These are phyloP conservation scores for Malacoraja senta DNA, from an alignment of 2,797 vertebrate genomes.

Conservation along the genomic window DNA sequence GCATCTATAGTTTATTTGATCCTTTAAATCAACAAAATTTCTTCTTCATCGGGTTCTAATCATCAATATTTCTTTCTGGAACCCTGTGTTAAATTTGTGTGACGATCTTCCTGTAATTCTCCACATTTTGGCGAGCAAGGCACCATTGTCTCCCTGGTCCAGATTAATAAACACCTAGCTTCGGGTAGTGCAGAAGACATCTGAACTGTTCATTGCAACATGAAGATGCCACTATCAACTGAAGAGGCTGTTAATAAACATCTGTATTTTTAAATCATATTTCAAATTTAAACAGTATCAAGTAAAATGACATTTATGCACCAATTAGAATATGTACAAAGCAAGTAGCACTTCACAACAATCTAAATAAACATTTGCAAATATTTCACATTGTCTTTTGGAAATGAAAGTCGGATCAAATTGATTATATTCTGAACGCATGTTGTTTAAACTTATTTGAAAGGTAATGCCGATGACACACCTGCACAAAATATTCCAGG, in stretches of 20 bases:
- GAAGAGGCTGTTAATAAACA: not conserved
- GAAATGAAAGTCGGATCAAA: no score
- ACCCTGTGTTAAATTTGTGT: not conserved
- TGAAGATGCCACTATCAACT: not conserved
- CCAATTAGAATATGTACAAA: not conserved
- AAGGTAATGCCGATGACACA: slow-evolving; percentile 51
- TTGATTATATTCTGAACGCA: not conserved
- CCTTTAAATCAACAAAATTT: not conserved
- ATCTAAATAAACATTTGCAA: not conserved
- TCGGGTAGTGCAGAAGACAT: no score
- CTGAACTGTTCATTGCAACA: not conserved
- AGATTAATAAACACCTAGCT: no score
- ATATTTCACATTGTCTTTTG: no score
- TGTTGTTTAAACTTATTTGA: not conserved
- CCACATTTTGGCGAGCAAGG: not conserved
- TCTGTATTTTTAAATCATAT: not conserved
- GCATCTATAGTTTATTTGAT: not conserved
- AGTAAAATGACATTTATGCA: not conserved
- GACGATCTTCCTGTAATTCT: not conserved
- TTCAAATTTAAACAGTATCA: not conserved
- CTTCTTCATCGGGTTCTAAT: not conserved
- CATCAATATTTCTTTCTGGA: not conserved
- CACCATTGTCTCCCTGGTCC: no score
- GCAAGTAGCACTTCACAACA: not conserved
- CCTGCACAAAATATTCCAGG: slow-evolving; percentile 96